Base-by-base conservation (phyloP, 2,888 invertebrate genomes). In the Drosophila hawaiiensis region DNA sequence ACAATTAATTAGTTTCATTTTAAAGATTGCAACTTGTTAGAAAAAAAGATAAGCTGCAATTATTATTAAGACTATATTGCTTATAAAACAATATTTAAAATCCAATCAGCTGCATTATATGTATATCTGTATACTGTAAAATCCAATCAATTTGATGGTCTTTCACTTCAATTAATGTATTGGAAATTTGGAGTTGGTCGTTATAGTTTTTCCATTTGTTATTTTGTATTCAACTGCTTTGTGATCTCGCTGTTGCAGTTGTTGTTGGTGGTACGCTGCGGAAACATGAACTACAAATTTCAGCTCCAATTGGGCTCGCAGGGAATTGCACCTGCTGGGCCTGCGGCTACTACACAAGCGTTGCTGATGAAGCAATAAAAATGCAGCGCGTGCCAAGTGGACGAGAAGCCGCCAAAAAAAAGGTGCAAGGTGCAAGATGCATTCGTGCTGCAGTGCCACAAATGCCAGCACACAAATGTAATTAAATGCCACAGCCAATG, bases 321-420 rank as follows among this genome's bases (percentile, higher is more conserved):
- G 56, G 75, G 63, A 75, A 61, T 77, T 89, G 84, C 84, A 85
- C 84, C 84, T 85, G 85, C 70, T 12, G 66, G 25, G 56, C 73
- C 83, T 70, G 80, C 43, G 86, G 84, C 73, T 63, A 47, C 68
- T 73, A 73, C 70, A 75, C 75, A 80, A 81, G 75, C 80, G 70
- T 68, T 72, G 76, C 85, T 74, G 86, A 88, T 87, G 87, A 87
- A 87, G 87, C 87, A 83, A 79, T 90, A 87, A 87, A 87, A 90
- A 82, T 88, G 89, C 82, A 82, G 88, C 90, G 83, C 90, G 90
- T 90, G 87, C 89, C 82, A 67, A 59, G 55, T 63, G 33, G 54
- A 59, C 59, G 53, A 69, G 76, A 68, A 79, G 84, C 83, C 86
- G 86, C 83, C 86, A 84, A 84, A 84, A 73, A 65, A 59, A 68